Evolutionary conservation across 2,797 vertebrate species (phyloP), one percentile per base, ranked within the genome.

Genomic region (Malurus splendens): DNA sequence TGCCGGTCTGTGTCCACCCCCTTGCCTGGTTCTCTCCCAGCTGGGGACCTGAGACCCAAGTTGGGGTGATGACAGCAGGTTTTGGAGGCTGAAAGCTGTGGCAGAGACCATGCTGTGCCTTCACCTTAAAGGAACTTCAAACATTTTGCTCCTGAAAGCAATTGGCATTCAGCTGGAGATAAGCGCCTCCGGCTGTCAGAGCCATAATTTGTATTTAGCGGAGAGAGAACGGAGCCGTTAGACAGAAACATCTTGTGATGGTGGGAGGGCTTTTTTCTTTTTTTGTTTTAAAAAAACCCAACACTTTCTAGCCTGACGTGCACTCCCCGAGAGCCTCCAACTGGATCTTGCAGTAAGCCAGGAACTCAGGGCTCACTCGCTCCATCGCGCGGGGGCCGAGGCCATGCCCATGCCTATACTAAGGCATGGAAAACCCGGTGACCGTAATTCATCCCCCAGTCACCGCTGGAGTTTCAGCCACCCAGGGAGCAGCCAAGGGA

Each of bases 161-260:
- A 92, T 71, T 94, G 92, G 94, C 82, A 94, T 95, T 95, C 94
- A 94, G 83, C 44, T 87, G 82, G 86, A 95, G 94, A 93, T 89
- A 84, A 93, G 88, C 28, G 86, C 95, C 91, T 93, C 92, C 92
- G 78, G 87, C 73, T 83, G 94, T 94, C 93, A 94, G 88, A 94
- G 73, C 66, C 19, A 3, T 87, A 95, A 94, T 93, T 94, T 94
- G 91, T 95, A 89, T 94, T 94, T 93, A 93, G 93, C 14, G 42
- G 71, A 78, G 81, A 92, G 94, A 64, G 87, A 94, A 91, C 1
- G 55, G 77, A 94, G 92, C 94, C 89, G 92, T 93, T 92, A 96
- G 96, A 96, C 95, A 86, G 94, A 96, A 95, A 93, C 95, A 95
- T 94, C 95, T 95, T 95, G 96, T 32, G 61, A 70, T 84, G 90